Evolutionary conservation across 1,140 invertebrate species (phyloP).

Genomic region (Leptinotarsa texana): DNA sequence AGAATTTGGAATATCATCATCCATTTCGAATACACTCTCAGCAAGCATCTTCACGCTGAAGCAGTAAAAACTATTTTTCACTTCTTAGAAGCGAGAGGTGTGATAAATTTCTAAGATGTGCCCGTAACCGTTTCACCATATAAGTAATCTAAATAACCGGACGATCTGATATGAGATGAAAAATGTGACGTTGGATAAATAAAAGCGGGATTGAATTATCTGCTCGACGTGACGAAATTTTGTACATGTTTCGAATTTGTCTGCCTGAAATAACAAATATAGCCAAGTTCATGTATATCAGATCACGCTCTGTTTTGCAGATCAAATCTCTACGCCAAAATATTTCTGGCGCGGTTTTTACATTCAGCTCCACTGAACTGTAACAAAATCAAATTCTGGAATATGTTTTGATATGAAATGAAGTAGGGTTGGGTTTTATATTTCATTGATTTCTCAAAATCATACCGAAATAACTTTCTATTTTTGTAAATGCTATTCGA

Average conservation of each 20-base stretch:
- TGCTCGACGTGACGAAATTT: background rate
- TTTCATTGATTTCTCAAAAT: too few species aligned
- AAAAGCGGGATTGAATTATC: constrained; percentile 28
- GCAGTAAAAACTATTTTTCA: background rate
- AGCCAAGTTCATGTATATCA: background rate
- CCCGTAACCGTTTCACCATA: constrained; percentile 13
- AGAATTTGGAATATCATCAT: background rate
- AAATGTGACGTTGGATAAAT: constrained; percentile 29
- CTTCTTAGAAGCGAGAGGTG: constrained; percentile 11
- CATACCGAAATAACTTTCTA: too few species aligned
- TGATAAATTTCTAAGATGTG: constrained; percentile 23
- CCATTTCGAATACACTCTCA: background rate
- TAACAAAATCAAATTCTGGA: too few species aligned
- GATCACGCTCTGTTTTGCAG: background rate
- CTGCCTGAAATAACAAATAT: background rate
- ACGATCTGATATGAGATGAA: constrained; percentile 34
- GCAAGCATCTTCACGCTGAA: background rate
- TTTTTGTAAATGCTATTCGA: too few species aligned
- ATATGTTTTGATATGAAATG: too few species aligned
- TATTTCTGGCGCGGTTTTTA: too few species aligned
- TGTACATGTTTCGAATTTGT: background rate
- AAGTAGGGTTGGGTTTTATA: too few species aligned
- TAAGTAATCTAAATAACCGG: constrained; percentile 33
- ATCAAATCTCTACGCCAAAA: background rate
- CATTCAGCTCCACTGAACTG: too few species aligned